Conservation (phyloP, 2,113 vertebrate genomes). For the Reinhardtius hippoglossoides region DNA sequence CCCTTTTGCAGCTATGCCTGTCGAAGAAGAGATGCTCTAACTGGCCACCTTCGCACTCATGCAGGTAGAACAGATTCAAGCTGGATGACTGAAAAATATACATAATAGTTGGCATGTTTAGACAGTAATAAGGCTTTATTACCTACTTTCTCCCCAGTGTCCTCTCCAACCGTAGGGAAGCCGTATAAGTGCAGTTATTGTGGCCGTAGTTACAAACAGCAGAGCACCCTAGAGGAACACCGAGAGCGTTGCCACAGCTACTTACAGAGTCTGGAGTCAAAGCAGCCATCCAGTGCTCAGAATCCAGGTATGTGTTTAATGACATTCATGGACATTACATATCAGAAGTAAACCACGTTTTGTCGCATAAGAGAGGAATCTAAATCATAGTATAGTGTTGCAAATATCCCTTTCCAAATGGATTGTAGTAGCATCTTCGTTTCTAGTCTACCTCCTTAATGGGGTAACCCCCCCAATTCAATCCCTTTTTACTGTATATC, state of each 20-base stretch:
- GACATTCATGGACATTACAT: neutral
- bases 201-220: conserved; percentile 97
- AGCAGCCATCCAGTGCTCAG: conserved; percentile 84
- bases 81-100: neutral
- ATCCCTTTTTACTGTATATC: neutral
- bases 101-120: neutral
- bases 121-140: conserved; percentile 4
- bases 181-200: conserved; percentile 98
- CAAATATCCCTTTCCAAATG: conserved; percentile 15
- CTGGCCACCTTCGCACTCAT: conserved; percentile 95
- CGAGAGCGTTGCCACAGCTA: conserved; percentile 96
- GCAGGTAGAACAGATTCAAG: conserved; percentile 83
- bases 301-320: conserved; percentile 67
- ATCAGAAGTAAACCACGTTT: neutral
- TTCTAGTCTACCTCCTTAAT: too few relatives aligned
- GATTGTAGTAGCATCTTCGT: neutral
- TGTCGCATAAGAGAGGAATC: neutral
- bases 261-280: conserved; percentile 90
- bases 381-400: conserved; percentile 3
- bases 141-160: conserved; percentile 81
- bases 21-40: conserved; percentile 92
- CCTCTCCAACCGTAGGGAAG: conserved; percentile 94
- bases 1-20: conserved; percentile 98
- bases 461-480: neutral
- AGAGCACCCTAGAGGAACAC: conserved; percentile 95